Evolutionary conservation across 2,888 invertebrate genomes (phyloP).

Genomic region (Watsonalla binaria): DNA sequence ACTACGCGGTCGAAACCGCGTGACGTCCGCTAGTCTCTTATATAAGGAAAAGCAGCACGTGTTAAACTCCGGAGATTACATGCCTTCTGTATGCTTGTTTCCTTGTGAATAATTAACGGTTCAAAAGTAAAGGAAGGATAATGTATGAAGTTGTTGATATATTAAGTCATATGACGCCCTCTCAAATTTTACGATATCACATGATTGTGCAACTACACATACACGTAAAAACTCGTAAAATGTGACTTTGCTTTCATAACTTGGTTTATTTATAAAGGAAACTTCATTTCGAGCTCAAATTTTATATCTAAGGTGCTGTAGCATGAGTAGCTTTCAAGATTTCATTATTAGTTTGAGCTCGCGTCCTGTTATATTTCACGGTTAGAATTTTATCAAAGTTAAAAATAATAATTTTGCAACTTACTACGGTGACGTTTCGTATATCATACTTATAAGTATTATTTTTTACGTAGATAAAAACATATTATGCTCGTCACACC

Average conservation of each 20-base stretch:
- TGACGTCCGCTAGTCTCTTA: too few relatives aligned
- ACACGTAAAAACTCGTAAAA: not conserved
- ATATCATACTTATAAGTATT: too few relatives aligned
- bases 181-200: not conserved
- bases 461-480: too few relatives aligned
- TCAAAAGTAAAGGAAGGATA: too few relatives aligned
- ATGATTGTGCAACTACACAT: not conserved
- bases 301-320: not conserved
- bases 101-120: not conserved
- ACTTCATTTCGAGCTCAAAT: not conserved
- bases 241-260: not conserved
- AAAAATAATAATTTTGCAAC: not conserved
- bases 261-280: not conserved
- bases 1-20: too few relatives aligned
- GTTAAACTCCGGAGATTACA: too few relatives aligned
- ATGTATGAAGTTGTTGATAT: too few relatives aligned
- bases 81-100: slow-evolving; percentile 14
- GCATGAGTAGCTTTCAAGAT: not conserved
- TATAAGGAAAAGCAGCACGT: too few relatives aligned
- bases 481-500: too few relatives aligned
- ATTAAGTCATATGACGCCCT: not conserved
- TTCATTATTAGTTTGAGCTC: not conserved
- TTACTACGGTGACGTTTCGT: too few relatives aligned
- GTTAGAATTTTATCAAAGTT: not conserved
- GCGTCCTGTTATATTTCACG: not conserved